Percentiles rank a stretch among this genome's conserved stretches.
phyloP scores from a whole-genome alignment of 2,888 invertebrate species.

The Geophilus truncorum region DNA sequence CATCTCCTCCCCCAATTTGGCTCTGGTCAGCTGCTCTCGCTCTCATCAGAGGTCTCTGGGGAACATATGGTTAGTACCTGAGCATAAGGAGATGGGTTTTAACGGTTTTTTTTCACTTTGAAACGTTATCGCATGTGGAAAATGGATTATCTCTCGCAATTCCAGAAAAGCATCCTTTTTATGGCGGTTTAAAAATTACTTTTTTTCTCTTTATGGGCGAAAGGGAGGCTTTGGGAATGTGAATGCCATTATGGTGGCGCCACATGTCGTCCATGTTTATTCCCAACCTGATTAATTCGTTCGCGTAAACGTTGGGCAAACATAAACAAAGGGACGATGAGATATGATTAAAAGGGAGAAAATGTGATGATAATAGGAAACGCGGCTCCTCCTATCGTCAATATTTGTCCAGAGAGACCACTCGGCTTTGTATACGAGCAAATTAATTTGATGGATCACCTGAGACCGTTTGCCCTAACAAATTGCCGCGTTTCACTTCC shows the following conservation, averaged over 20 bases:
- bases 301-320: neutral
- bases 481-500: conserved; percentile 25
- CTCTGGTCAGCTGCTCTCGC: conserved; percentile 18
- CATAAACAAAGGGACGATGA: neutral
- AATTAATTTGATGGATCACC: conserved; percentile 25
- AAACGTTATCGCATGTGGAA: neutral
- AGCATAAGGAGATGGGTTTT: conserved; percentile 11
- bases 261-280: conserved; percentile 1
- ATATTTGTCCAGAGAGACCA: neutral
- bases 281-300: conserved; percentile 6
- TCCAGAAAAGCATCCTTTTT: neutral
- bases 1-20: conserved; percentile 25
- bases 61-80: conserved; percentile 25
- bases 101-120: conserved; percentile 12
- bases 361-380: neutral
- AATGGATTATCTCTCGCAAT: neutral
- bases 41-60: conserved; percentile 27
- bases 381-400: neutral
- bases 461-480: neutral
- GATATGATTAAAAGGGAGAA: neutral
- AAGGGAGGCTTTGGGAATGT: neutral
- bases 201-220: neutral
- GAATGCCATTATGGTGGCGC: neutral
- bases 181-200: neutral
- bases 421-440: neutral